A percentile compares a stretch with the other conserved stretches of the same genome.
Evolutionary conservation across 37 sponge, comb jelly and placozoan species (phyloP).

Genomic region (Spongia lamella): DNA sequence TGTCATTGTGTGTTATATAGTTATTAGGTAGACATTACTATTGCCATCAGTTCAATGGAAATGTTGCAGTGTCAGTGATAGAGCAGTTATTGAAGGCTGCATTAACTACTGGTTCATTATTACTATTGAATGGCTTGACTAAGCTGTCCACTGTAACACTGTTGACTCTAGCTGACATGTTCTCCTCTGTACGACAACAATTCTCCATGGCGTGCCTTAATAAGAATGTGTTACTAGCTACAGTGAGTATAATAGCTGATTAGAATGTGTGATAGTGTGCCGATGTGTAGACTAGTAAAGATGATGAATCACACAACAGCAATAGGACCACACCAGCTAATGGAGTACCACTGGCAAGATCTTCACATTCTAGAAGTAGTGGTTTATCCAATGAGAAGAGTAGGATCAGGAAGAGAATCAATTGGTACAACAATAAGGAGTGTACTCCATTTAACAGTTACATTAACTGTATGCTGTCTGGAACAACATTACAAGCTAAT

Average conservation of each 20-base stretch:
- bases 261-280: background rate
- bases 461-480: background rate
- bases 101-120: constrained; percentile 24
- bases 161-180: constrained; percentile 9
- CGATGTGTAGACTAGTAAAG: no score
- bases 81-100: constrained; percentile 32
- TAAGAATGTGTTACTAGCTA: no score
- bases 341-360: no score
- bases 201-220: no score
- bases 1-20: constrained; percentile 14
- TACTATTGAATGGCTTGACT: constrained; percentile 16
- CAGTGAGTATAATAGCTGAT: no score
- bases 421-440: background rate
- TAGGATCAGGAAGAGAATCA: background rate
- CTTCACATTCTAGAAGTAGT: no score
- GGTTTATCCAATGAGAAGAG: background rate
- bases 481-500: background rate
- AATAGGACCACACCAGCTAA: no score
- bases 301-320: no score
- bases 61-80: background rate
- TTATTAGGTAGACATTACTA: constrained; percentile 60
- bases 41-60: constrained; percentile 8
- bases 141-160: constrained; percentile 3
- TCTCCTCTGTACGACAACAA: no score
- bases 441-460: background rate